Evolutionary conservation across 2,797 vertebrate species (phyloP).

Genomic region (Toxotes lorentzi): DNA sequence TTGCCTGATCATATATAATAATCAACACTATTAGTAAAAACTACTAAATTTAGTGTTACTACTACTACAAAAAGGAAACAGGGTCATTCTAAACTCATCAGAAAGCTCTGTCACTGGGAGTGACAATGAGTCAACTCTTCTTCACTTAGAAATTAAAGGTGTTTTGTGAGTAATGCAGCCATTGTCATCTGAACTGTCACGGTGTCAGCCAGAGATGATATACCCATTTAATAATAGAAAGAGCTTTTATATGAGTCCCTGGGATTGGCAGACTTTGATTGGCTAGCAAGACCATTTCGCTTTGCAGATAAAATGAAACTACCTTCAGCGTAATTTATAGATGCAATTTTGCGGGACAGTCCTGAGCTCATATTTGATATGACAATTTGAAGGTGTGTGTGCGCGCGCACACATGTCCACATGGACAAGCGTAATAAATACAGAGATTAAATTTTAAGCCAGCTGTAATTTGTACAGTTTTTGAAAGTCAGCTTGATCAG

Average conservation of each 20-base stretch:
- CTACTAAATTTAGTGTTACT: neutral
- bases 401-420: slow-evolving; percentile 33
- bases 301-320: slow-evolving; percentile 83
- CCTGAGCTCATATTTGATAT: slow-evolving; percentile 73
- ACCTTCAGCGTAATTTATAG: slow-evolving; percentile 83
- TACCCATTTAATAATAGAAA: slow-evolving; percentile 84
- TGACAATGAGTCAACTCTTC: slow-evolving; percentile 52
- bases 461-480: slow-evolving; percentile 29
- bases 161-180: slow-evolving; percentile 72
- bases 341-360: slow-evolving; percentile 77
- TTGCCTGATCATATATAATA: slow-evolving; percentile 17
- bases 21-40: neutral
- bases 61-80: slow-evolving; percentile 6
- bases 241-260: slow-evolving; percentile 81
- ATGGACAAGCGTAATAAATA: slow-evolving; percentile 51
- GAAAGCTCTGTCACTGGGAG: slow-evolving; percentile 12
- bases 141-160: slow-evolving; percentile 64
- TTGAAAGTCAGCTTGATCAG: slow-evolving; percentile 23
- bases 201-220: slow-evolving; percentile 79
- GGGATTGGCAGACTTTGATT: slow-evolving; percentile 80
- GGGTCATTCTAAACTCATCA: neutral
- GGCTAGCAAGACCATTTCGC: slow-evolving; percentile 74
- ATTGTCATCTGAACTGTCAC: slow-evolving; percentile 69
- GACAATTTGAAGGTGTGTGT: slow-evolving; percentile 52
- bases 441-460: slow-evolving; percentile 38